phyloP scores from a whole-genome alignment of 2,113 vertebrate genomes.

The Ginglymostoma cirratum region DNA sequence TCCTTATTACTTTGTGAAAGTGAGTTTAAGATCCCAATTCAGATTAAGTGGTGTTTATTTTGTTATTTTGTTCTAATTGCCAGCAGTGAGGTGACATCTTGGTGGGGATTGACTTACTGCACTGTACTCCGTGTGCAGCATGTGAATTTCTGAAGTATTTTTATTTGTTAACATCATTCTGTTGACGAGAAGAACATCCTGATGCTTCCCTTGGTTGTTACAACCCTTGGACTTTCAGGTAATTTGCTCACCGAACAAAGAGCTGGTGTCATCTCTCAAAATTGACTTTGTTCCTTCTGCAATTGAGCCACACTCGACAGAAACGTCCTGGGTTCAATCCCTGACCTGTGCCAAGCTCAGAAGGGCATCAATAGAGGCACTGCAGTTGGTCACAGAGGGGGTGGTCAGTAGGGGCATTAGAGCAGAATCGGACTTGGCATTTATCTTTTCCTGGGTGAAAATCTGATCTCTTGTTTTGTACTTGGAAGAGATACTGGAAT shows the following conservation, averaged over 20 bases:
- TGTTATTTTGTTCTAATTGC: not conserved
- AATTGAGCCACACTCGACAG: not conserved
- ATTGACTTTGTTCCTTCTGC: not conserved
- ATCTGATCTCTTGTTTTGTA: not conserved
- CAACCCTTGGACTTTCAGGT: not conserved
- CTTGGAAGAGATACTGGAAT: not conserved
- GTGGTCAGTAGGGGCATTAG: not conserved
- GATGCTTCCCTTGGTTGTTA: not conserved
- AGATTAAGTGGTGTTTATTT: not conserved
- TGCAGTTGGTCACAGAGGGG: not conserved
- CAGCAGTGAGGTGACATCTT: not conserved
- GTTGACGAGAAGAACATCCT: not conserved
- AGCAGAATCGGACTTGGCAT: not conserved
- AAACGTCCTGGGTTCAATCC: not conserved
- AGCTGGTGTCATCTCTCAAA: not conserved
- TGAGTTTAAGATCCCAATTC: constrained; percentile 42
- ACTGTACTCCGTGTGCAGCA: not conserved
- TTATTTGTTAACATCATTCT: not conserved
- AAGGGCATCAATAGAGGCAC: not conserved
- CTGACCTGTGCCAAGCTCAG: not conserved
- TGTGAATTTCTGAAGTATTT: not conserved
- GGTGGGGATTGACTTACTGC: not conserved
- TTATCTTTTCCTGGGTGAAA: not conserved
- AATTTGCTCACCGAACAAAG: not conserved
- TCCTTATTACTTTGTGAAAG: constrained; percentile 83